Base-by-base conservation (phyloP, 2,888 invertebrate species). In the Lasioglossum marginatum region DNA sequence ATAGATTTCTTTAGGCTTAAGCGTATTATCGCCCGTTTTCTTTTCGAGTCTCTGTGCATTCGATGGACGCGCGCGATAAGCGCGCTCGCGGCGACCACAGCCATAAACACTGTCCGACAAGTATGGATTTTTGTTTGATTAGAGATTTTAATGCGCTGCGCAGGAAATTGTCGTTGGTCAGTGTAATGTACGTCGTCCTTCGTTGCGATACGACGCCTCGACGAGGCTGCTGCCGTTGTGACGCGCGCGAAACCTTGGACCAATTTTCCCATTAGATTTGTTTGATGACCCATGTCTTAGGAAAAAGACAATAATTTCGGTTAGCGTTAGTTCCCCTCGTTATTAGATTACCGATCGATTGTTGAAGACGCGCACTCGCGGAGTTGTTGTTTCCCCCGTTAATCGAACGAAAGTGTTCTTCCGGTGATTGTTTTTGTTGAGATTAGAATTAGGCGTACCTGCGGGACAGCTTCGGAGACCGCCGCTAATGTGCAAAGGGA, bases 291-390 rank as follows among this genome's bases (percentile, higher is more conserved):
- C 86, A 77, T 81, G 87, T 89, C 91, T 86, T 86, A 19, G 57
- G 43, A 27, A 82, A 83, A 89, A 89, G 92, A 93, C 91, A 91
- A 92, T 93, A 92, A 93, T 92, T 92, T 91, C 57, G 31, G 52
- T 78, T 86, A 78, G 83, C 70, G 63, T 77, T 77, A 19, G 57
- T 78, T 23, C 57, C 79, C 80, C 52, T 31, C 81, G 74, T 78
- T 74, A 77, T 84, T 57, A 75, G 87, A 84, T 85, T 77, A 52
- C 23, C 72, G 37, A 81, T 77, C 73, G 48, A 77, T 75, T 74
- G 48, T n/a, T 40, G 45, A 52, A 82, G 60, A 10, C 68, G 37
- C 63, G 66, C 31, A 19, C 10, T 19, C 66, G 66, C 43, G 34
- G 31, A 63, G 27, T 45, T 48, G 43, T 27, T 73, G 23, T 70